Conservation (phyloP, 1,140 invertebrate genomes). For the Drosophila fuyamai region DNA sequence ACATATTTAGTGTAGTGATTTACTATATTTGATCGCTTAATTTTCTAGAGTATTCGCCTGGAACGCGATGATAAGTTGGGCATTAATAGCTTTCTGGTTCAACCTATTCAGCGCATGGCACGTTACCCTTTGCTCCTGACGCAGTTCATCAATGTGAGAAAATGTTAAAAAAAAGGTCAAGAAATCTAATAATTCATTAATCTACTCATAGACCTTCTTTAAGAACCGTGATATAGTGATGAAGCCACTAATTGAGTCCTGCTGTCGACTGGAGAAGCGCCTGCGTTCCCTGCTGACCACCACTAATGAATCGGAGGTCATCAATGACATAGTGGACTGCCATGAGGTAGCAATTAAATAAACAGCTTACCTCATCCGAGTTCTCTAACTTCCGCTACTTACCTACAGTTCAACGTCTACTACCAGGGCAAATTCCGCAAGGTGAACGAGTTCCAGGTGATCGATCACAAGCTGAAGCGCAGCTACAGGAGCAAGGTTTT, state of each 20-base stretch:
- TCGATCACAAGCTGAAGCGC: slow-evolving; percentile 68
- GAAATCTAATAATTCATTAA: not conserved
- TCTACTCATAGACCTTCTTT: slow-evolving; percentile 65
- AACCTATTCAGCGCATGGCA: slow-evolving; percentile 82
- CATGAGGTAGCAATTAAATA: slow-evolving; percentile 60
- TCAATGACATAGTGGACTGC: slow-evolving; percentile 82
- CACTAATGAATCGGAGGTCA: slow-evolving; percentile 81
- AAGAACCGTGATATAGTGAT: slow-evolving; percentile 77
- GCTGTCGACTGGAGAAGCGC: slow-evolving; percentile 78
- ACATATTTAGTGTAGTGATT: too few relatives aligned
- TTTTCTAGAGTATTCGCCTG: slow-evolving; percentile 70
- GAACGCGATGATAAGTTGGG: slow-evolving; percentile 82
- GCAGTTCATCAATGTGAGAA: slow-evolving; percentile 77
- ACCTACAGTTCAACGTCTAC: slow-evolving; percentile 74
- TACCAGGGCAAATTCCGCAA: slow-evolving; percentile 83
- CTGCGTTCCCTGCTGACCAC: slow-evolving; percentile 72
- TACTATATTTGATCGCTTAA: too few relatives aligned
- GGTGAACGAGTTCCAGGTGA: slow-evolving; percentile 75
- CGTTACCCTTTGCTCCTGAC: slow-evolving; percentile 78
- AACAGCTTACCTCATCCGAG: not conserved
- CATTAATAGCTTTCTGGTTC: slow-evolving; percentile 83
- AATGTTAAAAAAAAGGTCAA: not conserved
- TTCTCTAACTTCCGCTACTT: not conserved
- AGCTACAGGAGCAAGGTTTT: slow-evolving; percentile 77
- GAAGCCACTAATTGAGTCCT: slow-evolving; percentile 78